Evolutionary conservation across 2,113 vertebrate species (phyloP).

Genomic region (Mustela nigripes): DNA sequence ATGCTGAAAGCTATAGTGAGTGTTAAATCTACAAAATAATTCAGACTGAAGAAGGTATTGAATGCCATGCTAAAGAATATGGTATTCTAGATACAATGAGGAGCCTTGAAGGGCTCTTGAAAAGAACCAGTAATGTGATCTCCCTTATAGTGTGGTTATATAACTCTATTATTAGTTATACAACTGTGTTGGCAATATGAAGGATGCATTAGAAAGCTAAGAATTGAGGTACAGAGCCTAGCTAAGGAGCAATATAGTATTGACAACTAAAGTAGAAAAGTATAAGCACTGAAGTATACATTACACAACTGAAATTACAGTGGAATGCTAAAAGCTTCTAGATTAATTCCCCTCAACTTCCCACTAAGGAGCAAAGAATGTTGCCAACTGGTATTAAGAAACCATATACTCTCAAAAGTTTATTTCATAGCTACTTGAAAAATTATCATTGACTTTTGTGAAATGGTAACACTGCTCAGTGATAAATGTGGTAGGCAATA

Average conservation of each 20-base stretch:
- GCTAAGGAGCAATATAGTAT: neutral
- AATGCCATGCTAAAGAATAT: neutral
- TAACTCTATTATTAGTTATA: neutral
- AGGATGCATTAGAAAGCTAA: neutral
- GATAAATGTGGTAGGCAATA: neutral
- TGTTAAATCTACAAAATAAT: constrained; percentile 11
- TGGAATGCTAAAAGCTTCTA: neutral
- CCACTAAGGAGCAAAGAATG: neutral
- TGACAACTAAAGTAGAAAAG: neutral
- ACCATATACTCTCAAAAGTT: neutral
- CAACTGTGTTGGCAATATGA: neutral
- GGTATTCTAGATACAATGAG: neutral
- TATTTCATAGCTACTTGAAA: neutral
- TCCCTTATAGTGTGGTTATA: neutral
- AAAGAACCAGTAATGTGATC: neutral
- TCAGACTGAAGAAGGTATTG: neutral
- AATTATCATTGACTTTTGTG: neutral
- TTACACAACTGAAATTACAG: neutral
- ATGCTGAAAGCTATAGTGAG: neutral
- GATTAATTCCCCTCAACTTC: neutral
- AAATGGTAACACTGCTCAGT: constrained; percentile 16
- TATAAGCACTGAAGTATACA: neutral
- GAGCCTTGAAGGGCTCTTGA: neutral
- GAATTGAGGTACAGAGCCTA: neutral
- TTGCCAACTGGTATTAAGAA: neutral